phyloP scores from a whole-genome alignment of 2,888 invertebrate genomes.

The Stenotaenia linearis region DNA sequence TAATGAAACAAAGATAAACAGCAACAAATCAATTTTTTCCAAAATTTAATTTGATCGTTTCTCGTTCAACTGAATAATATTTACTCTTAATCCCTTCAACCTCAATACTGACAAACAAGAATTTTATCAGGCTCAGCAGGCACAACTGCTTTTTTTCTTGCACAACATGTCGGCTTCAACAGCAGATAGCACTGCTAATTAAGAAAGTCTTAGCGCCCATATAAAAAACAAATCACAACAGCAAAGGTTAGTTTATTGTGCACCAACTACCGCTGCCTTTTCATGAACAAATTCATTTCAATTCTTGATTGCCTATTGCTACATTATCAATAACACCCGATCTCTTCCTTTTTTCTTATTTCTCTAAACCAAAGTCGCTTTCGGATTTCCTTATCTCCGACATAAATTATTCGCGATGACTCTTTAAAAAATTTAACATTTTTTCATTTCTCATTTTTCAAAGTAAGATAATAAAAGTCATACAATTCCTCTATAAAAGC shows the following conservation, averaged over 20 bases:
- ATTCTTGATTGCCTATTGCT: not conserved
- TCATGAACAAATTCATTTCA: constrained; percentile 10
- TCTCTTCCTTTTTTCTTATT: not conserved
- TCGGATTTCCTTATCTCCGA: not conserved
- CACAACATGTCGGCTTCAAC: not conserved
- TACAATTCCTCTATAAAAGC: not conserved
- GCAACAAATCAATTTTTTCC: not conserved
- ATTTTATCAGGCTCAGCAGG: not conserved
- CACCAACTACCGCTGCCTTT: not conserved
- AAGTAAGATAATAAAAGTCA: not conserved
- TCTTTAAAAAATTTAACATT: not conserved
- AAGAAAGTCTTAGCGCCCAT: not conserved
- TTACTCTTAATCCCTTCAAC: not conserved
- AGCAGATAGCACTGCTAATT: constrained; percentile 19
- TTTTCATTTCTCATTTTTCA: not conserved
- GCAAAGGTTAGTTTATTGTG: not conserved
- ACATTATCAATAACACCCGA: not conserved
- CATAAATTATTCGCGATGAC: not conserved
- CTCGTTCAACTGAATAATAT: not conserved
- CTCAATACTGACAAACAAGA: not conserved
- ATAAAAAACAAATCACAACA: not conserved
- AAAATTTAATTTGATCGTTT: not conserved
- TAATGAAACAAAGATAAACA: too few relatives aligned
- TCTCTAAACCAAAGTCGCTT: not conserved
- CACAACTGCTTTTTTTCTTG: not conserved